phyloP scores from a whole-genome alignment of 2,113 vertebrate genomes.

The Hydropotes inermis region DNA sequence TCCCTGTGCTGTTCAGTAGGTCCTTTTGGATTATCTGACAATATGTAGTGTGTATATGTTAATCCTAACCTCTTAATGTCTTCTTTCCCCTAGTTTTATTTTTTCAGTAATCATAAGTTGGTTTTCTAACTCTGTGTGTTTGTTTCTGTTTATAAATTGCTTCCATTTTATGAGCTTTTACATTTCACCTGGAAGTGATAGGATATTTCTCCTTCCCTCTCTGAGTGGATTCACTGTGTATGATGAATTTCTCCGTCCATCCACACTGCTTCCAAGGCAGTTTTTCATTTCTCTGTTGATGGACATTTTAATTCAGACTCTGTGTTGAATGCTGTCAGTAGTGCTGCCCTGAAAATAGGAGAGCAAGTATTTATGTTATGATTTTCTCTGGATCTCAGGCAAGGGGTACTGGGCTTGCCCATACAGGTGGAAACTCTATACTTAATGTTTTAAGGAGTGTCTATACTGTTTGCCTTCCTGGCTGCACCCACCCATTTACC shows the following conservation, averaged over 20 bases:
- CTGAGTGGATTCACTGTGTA: not conserved
- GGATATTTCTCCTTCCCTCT: not conserved
- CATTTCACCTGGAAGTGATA: no score
- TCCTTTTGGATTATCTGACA: not conserved
- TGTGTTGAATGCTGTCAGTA: not conserved
- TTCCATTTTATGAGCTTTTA: not conserved
- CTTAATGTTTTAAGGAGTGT: not conserved
- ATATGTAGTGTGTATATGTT: not conserved
- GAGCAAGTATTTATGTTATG: not conserved
- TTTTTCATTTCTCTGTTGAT: not conserved
- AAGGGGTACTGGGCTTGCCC: not conserved
- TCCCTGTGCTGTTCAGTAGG: not conserved
- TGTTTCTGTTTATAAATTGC: not conserved
- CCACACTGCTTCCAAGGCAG: not conserved
- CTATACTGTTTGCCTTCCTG: not conserved
- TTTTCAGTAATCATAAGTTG: not conserved
- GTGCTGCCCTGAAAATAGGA: not conserved
- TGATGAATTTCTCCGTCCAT: not conserved
- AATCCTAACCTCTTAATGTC: not conserved
- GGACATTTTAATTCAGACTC: not conserved
- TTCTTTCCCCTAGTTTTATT: not conserved
- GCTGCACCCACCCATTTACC: not conserved
- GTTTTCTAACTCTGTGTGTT: not conserved
- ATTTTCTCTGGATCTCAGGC: not conserved
- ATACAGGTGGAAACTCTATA: not conserved